Conservation (phyloP, 1,140 invertebrate species). For the Contarinia nasturtii region DNA sequence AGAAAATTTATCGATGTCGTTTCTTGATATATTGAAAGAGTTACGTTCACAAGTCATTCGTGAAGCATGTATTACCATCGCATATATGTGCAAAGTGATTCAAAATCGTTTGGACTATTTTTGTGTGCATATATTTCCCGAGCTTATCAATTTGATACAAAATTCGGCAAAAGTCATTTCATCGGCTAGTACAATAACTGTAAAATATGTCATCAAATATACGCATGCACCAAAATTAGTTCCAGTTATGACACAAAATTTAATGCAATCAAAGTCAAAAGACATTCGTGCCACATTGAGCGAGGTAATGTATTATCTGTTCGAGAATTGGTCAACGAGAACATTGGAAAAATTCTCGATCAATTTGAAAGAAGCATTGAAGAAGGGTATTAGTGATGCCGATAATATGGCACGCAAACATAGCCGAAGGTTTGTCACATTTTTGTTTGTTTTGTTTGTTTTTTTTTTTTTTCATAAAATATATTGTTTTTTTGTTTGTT, state of each 20-base stretch:
- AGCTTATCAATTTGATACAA: constrained; percentile 78
- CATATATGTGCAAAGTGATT: constrained; percentile 70
- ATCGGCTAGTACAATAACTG: constrained; percentile 66
- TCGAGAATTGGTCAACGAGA: constrained; percentile 68
- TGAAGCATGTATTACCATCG: constrained; percentile 87
- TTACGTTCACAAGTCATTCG: constrained; percentile 72
- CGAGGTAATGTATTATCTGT: constrained; percentile 68
- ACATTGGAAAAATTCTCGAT: constrained; percentile 65
- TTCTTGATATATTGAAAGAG: constrained; percentile 74
- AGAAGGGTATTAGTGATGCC: constrained; percentile 79
- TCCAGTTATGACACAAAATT: constrained; percentile 63
- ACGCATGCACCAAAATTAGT: constrained; percentile 70
- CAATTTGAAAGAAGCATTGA: constrained; percentile 64
- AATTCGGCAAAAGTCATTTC: constrained; percentile 95
- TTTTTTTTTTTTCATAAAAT: background rate
- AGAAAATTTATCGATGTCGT: constrained; percentile 49
- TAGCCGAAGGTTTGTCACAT: constrained; percentile 38
- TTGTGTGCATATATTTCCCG: constrained; percentile 59
- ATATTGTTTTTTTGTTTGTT: background rate
- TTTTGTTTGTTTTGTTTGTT: no score
- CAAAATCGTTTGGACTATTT: constrained; percentile 71
- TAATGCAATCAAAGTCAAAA: constrained; percentile 70
- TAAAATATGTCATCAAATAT: constrained; percentile 77
- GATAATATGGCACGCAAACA: constrained; percentile 67
- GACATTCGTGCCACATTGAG: constrained; percentile 61